Percentiles rank a stretch among this genome's conserved stretches.
These are phyloP conservation scores for Pemphredon lugubris DNA, from an alignment of 2,888 invertebrate species.

Conservation along the genomic window DNA sequence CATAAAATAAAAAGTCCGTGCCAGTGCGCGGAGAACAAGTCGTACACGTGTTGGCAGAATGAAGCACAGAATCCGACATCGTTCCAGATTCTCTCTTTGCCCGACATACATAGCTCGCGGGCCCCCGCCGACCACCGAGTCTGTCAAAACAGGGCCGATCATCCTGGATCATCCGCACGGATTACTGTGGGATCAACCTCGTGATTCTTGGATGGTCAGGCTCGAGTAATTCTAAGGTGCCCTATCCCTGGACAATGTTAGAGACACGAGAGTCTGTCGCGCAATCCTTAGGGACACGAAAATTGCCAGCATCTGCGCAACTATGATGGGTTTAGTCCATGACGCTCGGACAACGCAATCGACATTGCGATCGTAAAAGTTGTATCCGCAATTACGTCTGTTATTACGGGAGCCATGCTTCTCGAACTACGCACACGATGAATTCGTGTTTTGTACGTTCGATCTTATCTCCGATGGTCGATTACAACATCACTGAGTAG, in stretches of 20 bases:
- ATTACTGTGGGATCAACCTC: slow-evolving; percentile 56
- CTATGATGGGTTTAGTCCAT: too few relatives aligned
- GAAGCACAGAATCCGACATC: slow-evolving; percentile 31
- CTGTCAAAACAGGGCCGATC: slow-evolving; percentile 73
- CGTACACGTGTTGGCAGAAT: slow-evolving; percentile 48
- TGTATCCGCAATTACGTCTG: too few relatives aligned
- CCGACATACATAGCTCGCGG: too few relatives aligned
- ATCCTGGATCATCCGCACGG: slow-evolving; percentile 72
- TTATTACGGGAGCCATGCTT: too few relatives aligned
- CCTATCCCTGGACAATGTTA: slow-evolving; percentile 28
- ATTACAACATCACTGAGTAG: background rate
- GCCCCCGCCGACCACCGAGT: slow-evolving; percentile 25
- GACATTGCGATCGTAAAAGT: too few relatives aligned
- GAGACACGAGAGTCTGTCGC: too few relatives aligned
- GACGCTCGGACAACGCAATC: too few relatives aligned
- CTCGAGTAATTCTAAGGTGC: slow-evolving; percentile 36
- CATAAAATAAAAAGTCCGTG: slow-evolving; percentile 71
- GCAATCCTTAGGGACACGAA: slow-evolving; percentile 19
- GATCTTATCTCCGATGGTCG: background rate
- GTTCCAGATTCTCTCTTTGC: too few relatives aligned
- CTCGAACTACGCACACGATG: too few relatives aligned
- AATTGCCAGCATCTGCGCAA: slow-evolving; percentile 18
- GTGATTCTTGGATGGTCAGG: slow-evolving; percentile 46
- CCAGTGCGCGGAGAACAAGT: slow-evolving; percentile 31
- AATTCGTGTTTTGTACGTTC: too few relatives aligned